phyloP scores from a whole-genome alignment of 2,888 invertebrate genomes.

The Andrena haemorrhoa region DNA sequence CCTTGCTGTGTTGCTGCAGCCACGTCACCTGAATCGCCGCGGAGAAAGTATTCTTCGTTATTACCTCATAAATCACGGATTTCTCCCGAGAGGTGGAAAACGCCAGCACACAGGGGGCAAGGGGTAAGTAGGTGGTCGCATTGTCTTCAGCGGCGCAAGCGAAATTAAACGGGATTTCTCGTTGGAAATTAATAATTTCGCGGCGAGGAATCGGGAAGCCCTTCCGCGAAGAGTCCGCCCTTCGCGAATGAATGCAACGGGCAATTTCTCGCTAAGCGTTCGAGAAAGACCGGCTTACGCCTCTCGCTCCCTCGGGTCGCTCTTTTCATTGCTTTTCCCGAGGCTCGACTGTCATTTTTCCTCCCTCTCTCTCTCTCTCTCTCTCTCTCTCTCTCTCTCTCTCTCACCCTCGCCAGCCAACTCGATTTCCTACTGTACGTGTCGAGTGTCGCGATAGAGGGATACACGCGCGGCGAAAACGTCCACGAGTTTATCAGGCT shows the following conservation, averaged over 20 bases:
- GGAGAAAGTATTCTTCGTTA: slow-evolving; percentile 53
- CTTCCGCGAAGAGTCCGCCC: slow-evolving; percentile 10
- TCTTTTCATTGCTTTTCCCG: slow-evolving; percentile 10
- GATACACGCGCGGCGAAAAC: slow-evolving; percentile 28
- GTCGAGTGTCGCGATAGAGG: slow-evolving; percentile 43
- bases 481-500: slow-evolving; percentile 43
- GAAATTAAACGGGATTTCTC: slow-evolving; percentile 42
- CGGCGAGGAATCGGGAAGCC: slow-evolving; percentile 26
- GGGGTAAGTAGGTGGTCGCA: slow-evolving; percentile 8
- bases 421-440: slow-evolving; percentile 45
- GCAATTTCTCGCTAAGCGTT: slow-evolving; percentile 57
- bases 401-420: background rate
- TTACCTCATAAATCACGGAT: slow-evolving; percentile 51
- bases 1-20: slow-evolving; percentile 87
- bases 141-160: slow-evolving; percentile 31
- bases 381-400: background rate
- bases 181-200: slow-evolving; percentile 59
- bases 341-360: background rate
- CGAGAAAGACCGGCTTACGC: slow-evolving; percentile 38
- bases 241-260: slow-evolving; percentile 25
- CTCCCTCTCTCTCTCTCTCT: background rate
- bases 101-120: background rate
- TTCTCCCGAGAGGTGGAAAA: background rate
- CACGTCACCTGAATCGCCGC: slow-evolving; percentile 87
- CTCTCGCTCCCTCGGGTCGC: background rate